Evolutionary conservation across 35 echinoderm and acorn worm species (phyloP).

Genomic region (Lytechinus variegatus): DNA sequence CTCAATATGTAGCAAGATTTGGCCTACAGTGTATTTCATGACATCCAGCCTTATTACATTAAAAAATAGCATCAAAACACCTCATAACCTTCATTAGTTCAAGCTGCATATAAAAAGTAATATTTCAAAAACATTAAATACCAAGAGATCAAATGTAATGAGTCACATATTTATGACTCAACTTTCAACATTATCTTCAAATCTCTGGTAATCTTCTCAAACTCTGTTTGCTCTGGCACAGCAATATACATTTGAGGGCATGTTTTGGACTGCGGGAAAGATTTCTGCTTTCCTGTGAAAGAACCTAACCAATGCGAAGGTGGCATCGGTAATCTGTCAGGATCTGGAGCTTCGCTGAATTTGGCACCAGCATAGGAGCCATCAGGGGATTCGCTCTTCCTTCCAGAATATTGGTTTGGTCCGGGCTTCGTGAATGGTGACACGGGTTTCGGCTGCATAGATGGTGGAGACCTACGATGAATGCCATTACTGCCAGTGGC

Average conservation of each 20-base stretch:
- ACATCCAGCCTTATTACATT: neutral
- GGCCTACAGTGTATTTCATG: neutral
- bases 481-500: neutral
- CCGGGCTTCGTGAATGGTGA: neutral
- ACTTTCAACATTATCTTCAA: constrained; percentile 16
- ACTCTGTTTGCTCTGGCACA: neutral
- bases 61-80: constrained; percentile 35
- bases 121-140: neutral
- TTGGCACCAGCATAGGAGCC: constrained; percentile 83
- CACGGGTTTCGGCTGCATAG: neutral
- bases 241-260: neutral
- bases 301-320: constrained; percentile 63
- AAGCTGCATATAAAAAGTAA: constrained; percentile 1
- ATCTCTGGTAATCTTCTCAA: constrained; percentile 36
- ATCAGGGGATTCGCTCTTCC: constrained; percentile 42
- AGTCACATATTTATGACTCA: neutral
- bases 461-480: neutral
- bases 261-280: neutral
- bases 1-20: constrained; percentile 34
- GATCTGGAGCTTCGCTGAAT: constrained; percentile 79
- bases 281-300: neutral
- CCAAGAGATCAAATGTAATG: neutral
- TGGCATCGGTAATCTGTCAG: constrained; percentile 68
- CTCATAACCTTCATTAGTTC: neutral
- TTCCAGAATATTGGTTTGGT: constrained; percentile 26